Percentiles rank a stretch among this genome's conserved stretches.
Conservation (phyloP, 2,113 vertebrate genomes). For the Zosterops hypoxanthus region DNA sequence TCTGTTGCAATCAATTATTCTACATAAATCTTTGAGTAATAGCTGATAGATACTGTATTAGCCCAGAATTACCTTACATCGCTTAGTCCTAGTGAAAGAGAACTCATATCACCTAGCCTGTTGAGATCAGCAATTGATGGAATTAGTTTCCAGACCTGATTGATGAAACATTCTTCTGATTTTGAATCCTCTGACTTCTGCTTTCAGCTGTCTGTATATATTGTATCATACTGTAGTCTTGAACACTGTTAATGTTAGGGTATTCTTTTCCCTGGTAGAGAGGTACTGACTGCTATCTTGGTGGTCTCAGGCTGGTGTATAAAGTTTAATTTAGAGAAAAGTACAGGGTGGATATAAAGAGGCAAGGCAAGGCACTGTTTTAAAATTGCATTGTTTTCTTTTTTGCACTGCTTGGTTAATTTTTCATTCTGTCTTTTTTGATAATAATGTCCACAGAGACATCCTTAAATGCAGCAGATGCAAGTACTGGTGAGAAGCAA, state of each 20-base stretch:
- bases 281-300: slow-evolving; percentile 63
- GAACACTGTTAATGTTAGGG: slow-evolving; percentile 74
- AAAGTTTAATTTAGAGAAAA: slow-evolving; percentile 56
- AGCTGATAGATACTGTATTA: slow-evolving; percentile 53
- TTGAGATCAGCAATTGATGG: slow-evolving; percentile 72
- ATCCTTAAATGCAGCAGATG: slow-evolving; percentile 39
- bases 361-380: slow-evolving; percentile 62
- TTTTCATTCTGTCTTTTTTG: slow-evolving; percentile 62
- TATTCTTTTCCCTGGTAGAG: slow-evolving; percentile 49
- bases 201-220: slow-evolving; percentile 76
- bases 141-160: slow-evolving; percentile 67
- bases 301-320: slow-evolving; percentile 61
- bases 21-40: slow-evolving; percentile 27
- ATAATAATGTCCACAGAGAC: background rate
- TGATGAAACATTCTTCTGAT: slow-evolving; percentile 68
- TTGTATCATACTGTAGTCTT: slow-evolving; percentile 76
- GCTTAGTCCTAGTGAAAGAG: slow-evolving; percentile 58
- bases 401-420: slow-evolving; percentile 61
- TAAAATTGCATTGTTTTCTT: slow-evolving; percentile 45
- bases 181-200: slow-evolving; percentile 61
- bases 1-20: slow-evolving; percentile 54
- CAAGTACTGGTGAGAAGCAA: slow-evolving; percentile 10
- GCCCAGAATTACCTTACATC: slow-evolving; percentile 26
- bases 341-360: slow-evolving; percentile 59
- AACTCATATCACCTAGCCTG: slow-evolving; percentile 53